phyloP scores from a whole-genome alignment of 2,888 invertebrate species.

The Melieria crassipennis region DNA sequence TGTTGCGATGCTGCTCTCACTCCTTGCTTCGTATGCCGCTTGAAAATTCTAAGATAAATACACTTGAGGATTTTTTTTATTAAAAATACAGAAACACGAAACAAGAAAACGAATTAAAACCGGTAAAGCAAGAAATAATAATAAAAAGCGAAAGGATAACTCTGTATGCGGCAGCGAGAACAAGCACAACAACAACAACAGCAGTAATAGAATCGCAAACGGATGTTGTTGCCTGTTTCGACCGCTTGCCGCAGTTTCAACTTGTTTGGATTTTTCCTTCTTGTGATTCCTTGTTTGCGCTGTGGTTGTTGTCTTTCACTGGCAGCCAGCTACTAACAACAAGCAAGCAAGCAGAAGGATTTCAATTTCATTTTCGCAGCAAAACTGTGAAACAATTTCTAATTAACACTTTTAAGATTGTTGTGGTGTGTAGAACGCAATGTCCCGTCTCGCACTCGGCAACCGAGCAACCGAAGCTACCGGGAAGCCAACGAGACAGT shows the following conservation, averaged over 20 bases:
- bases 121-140: conserved; percentile 17
- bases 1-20: conserved; percentile 17
- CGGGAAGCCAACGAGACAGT: too few relatives aligned
- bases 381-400: conserved; percentile 62
- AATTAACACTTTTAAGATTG: conserved; percentile 61
- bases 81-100: conserved; percentile 32
- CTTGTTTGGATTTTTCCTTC: conserved; percentile 1
- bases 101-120: conserved; percentile 28
- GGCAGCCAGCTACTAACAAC: conserved; percentile 5
- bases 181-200: conserved; percentile 26
- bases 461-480: not conserved
- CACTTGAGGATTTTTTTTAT: conserved; percentile 50
- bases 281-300: not conserved
- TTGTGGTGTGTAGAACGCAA: conserved; percentile 26
- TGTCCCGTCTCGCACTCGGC: conserved; percentile 11
- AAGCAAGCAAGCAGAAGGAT: conserved; percentile 37
- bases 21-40: conserved; percentile 19
- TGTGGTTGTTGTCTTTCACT: conserved; percentile 2
- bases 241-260: conserved; percentile 1
- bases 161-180: not conserved
- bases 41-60: conserved; percentile 54
- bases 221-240: conserved; percentile 34
- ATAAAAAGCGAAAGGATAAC: not conserved
- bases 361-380: conserved; percentile 62
- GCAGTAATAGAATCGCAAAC: conserved; percentile 25